Evolutionary conservation across 1,140 invertebrate genomes (phyloP), one percentile per base, ranked within the genome.

Genomic region (Drosophila baimaii): DNA sequence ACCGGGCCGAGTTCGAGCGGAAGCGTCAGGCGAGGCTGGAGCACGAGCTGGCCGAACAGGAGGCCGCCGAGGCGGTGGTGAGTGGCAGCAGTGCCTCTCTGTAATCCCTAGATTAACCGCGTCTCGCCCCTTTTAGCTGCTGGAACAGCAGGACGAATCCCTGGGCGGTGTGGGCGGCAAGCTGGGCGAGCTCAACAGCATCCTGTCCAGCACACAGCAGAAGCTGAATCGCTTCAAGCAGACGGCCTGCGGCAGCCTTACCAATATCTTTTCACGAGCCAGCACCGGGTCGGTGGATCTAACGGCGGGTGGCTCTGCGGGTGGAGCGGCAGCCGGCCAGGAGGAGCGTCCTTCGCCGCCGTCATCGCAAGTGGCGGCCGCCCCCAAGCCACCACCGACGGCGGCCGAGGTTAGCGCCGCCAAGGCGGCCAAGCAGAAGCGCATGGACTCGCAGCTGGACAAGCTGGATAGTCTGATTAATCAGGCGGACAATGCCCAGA

Each of bases 221-320:
- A 97, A 97, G 92, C 93, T 99, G 44, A 98, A 97, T 92, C 95
- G 94, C 86, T 95, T 98, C 73, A 98, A 98, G 94, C 96, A 91
- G 25, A 81, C 77, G 25, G 85, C 90, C 5, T 80, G 81, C 27
- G 84, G 84, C 59, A 92, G 86, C n/a, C 43, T 91, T 4, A 80
- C 79, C 4, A 91, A 85, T 23, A 86, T 91, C 9, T 91, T 92
- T 27, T 52, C 74, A 4, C 61, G 81, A 7, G 61, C 92, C 59
- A 91, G 91, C 31, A 80, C 92, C 5, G 84, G 92, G 6, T 93
- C 93, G 49, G 70, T 84, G 37, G 71, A 75, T 47, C 31, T 74
- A 12, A 23, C 74, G 4, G 21, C 69, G 2, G 65, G 37, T 78
- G 47, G 51, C 25, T 29, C 65, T 61, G 29, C 23, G 8, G 8